Evolutionary conservation across 2,888 invertebrate genomes (phyloP), one percentile per base, ranked within the genome.

Genomic region (Thalpophila matura): DNA sequence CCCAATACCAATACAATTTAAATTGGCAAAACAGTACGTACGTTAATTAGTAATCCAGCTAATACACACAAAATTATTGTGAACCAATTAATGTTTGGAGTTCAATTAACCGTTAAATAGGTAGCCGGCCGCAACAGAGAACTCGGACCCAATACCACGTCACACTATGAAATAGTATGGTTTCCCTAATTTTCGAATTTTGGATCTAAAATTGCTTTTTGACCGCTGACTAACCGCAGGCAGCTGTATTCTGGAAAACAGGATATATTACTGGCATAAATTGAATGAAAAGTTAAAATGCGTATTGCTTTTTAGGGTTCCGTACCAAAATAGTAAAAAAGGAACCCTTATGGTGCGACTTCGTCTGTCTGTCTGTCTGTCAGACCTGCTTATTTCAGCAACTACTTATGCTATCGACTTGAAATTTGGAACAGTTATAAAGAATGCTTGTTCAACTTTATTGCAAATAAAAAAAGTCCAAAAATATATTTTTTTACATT

Each of bases 51-150:
- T 69, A 63, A 68, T 66, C 50, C 56, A 54, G 50, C 63, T 64
- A 61, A 55, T 61, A 76, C 66, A 78, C 53, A 68, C 58, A 58
- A 59, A 76, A 57, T 67, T 68, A 77, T 73, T 60, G 71, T 72
- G 74, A 73, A 76, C 71, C 71, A 69, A 78, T 83, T 76, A 80
- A 80, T 80, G 77, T 80, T 73, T 55, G 65, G 61, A 65, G 77
- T 79, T 83, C 85, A 87, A 90, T 90, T 87, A 87, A 85, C 82
- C 84, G 86, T 81, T 83, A 86, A 89, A 89, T 89, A 87, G 82
- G 79, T 72, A 76, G 63, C 83, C 85, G n/a, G 22, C 20, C 65
- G 67, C 83, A 80, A 82, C 80, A 84, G 84, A 81, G 83, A 81
- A 85, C 79, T 72, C 70, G 60, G 51, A 60, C 78, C 76, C 81